phyloP scores from a whole-genome alignment of 2,888 invertebrate species.

The Rapana venosa region DNA sequence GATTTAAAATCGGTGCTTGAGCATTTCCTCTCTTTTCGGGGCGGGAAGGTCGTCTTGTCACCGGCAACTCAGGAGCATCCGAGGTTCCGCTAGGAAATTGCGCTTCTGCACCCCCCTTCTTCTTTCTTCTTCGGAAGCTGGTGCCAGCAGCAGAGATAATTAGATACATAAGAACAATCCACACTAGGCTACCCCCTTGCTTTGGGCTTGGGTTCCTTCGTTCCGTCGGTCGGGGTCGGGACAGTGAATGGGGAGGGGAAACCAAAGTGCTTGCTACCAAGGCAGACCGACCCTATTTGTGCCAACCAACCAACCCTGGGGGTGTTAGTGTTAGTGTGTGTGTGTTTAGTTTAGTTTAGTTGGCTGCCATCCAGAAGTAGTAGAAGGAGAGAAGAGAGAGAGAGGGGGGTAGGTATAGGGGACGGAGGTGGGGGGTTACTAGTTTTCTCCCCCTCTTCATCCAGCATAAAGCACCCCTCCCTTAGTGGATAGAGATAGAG shows the following conservation, averaged over 20 bases:
- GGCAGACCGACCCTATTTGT: too few species aligned
- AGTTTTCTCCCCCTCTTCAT: not conserved
- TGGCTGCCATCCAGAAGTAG: too few species aligned
- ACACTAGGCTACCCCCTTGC: not conserved
- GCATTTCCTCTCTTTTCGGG: slow-evolving; percentile 68
- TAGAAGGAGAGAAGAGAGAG: too few species aligned
- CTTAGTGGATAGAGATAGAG: not conserved
- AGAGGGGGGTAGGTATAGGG: not conserved
- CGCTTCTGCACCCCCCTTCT: too few species aligned
- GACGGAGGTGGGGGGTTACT: not conserved
- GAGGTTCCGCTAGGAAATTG: slow-evolving; percentile 70
- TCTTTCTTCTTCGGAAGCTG: slow-evolving; percentile 64
- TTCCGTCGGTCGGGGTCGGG: not conserved
- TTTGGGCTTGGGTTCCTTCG: too few species aligned
- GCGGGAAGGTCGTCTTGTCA: slow-evolving; percentile 43
- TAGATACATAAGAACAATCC: slow-evolving; percentile 59
- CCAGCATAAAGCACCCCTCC: not conserved
- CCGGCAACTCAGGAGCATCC: slow-evolving; percentile 55
- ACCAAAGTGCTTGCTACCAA: not conserved
- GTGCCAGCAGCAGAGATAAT: slow-evolving; percentile 63
- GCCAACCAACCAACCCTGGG: not conserved
- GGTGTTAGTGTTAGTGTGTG: not conserved
- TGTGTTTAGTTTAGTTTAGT: not conserved
- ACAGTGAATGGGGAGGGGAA: not conserved
- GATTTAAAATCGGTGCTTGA: slow-evolving; percentile 70